Percentiles rank a stretch among this genome's conserved stretches.
These are phyloP conservation scores for Sebastes diploproa DNA, from an alignment of 2,797 vertebrate genomes.

Conservation along the genomic window DNA sequence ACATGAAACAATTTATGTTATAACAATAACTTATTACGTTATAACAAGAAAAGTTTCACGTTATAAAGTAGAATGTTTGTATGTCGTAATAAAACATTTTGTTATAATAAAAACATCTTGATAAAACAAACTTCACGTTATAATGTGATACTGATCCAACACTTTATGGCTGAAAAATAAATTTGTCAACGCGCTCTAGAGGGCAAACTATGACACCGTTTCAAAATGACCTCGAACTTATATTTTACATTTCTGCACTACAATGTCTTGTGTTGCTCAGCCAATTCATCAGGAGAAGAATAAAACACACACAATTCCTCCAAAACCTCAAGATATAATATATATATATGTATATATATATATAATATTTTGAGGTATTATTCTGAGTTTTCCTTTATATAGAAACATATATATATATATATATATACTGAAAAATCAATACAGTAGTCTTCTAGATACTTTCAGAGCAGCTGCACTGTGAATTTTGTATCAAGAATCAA, in stretches of 20 bases:
- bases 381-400: no score
- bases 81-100: no score
- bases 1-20: no score
- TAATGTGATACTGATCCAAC: no score
- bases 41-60: no score
- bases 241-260: background rate
- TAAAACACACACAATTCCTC: background rate
- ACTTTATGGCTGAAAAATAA: background rate
- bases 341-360: no score
- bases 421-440: no score
- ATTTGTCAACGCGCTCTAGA: background rate
- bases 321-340: background rate
- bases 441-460: background rate
- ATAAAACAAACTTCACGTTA: no score
- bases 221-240: background rate
- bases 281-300: background rate
- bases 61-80: no score
- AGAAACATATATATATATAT: no score
- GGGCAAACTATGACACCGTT: background rate
- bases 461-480: background rate
- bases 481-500: background rate
- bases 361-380: no score
- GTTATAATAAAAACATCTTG: rapidly evolving
- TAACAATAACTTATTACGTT: no score
- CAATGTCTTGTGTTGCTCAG: background rate